Base-by-base conservation (phyloP, 2,797 vertebrate species). In the Momotus momota region DNA sequence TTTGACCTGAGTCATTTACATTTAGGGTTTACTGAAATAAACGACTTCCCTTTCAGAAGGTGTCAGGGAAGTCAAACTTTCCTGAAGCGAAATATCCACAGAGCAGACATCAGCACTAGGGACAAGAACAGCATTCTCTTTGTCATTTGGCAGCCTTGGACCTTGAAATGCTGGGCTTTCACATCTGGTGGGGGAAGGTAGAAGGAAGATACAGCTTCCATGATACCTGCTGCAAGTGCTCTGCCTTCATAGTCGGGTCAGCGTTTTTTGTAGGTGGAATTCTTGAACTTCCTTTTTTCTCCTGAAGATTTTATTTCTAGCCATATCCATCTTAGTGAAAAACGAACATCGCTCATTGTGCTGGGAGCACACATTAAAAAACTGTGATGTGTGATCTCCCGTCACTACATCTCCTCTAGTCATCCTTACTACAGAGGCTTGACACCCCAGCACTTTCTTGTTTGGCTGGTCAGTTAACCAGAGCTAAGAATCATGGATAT, bases 391-490 rank as follows among this genome's bases (percentile, higher is more conserved):
- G 1, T 43, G 40, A 22, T 82, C 41, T 92, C 12, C 12, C 29
- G 74, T 18, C 31, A 35, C 33, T 65, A 12, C 48, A 40, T 27
- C 48, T 82, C 13, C 57, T 88, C 38, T 41, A 29, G 35, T 10
- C 48, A 49, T 60, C 46, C 61, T 86, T 54, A 5, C 46, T 8
- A 2, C 3, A 62, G 51, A 82, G 67, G 12, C 16, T 84, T 41
- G 55, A 84, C 49, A 84, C 9, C n/a, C 35, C 46, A 77, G 62
- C 69, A 81, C 40, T 88, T 69, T 64, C 66, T 26, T 70, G 66
- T 94, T 84, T 84, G 77, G 27, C 82, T 90, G 80, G 73, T 54
- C 89, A 94, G 82, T 86, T 95, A 94, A 90, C 43, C 88, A 94
- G 55, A 86, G 86, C 87, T 54, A 49, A 93, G 64, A 91, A 52